Percentiles rank a stretch among this genome's conserved stretches.
phyloP scores from a whole-genome alignment of 2,797 vertebrate genomes.

The Chelidonichthys spinosus region DNA sequence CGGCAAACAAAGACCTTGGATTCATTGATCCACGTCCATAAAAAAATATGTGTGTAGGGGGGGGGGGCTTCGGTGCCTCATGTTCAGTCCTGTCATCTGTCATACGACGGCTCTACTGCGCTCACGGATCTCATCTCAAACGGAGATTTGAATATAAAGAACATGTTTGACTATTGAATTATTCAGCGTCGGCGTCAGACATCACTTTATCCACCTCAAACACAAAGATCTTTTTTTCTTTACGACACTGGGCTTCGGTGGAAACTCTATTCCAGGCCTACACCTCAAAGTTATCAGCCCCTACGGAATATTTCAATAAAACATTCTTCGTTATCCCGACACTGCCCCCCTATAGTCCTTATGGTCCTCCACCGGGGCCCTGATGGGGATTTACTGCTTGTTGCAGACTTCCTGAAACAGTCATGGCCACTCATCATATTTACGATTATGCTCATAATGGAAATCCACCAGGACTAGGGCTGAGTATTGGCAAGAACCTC shows the following conservation, averaged over 20 bases:
- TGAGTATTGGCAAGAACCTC: too few relatives aligned
- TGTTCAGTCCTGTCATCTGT: constrained; percentile 42
- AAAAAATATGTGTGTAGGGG: constrained; percentile 31
- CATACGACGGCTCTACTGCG: constrained; percentile 32
- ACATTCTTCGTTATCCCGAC: constrained; percentile 14
- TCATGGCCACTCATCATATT: too few relatives aligned
- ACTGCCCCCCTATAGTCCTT: background rate
- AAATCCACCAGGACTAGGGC: too few relatives aligned
- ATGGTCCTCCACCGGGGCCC: background rate
- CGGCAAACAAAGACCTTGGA: constrained; percentile 86
- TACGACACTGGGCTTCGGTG: constrained; percentile 16
- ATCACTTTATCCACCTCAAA: constrained; percentile 55
- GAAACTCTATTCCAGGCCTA: constrained; percentile 5
- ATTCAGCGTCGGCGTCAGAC: constrained; percentile 49
- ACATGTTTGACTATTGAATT: constrained; percentile 61
- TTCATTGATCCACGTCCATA: constrained; percentile 83
- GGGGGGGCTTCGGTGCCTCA: constrained; percentile 19
- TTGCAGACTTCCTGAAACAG: background rate
- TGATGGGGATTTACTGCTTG: constrained; percentile 5
- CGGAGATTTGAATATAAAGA: constrained; percentile 59
- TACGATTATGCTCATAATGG: too few relatives aligned
- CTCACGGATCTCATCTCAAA: constrained; percentile 45
- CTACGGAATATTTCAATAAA: constrained; percentile 39
- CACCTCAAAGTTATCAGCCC: constrained; percentile 19
- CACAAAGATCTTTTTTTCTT: constrained; percentile 42